phyloP scores from a whole-genome alignment of 2,888 invertebrate species.

The Rhagium mordax region DNA sequence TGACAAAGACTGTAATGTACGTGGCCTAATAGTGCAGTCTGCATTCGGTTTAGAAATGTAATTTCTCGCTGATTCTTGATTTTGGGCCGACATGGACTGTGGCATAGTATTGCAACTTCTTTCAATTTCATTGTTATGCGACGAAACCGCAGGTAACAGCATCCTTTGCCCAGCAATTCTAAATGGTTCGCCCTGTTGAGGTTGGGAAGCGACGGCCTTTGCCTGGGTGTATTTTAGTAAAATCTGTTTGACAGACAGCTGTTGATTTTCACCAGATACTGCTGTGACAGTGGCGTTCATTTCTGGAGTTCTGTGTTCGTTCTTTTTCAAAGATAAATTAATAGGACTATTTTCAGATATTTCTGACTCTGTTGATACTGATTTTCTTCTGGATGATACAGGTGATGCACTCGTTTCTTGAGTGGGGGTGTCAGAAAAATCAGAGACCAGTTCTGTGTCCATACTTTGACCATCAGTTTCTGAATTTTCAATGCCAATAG shows the following conservation, averaged over 20 bases:
- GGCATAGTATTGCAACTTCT: too few relatives aligned
- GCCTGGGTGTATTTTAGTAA: neutral
- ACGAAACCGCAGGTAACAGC: too few relatives aligned
- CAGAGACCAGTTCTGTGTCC: neutral
- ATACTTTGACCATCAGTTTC: neutral
- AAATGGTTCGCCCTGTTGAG: neutral
- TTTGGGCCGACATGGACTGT: neutral
- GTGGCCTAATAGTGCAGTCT: too few relatives aligned
- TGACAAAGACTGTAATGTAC: too few relatives aligned
- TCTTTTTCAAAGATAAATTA: constrained; percentile 11
- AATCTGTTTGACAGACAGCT: too few relatives aligned
- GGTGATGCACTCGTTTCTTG: neutral
- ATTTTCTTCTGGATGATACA: neutral
- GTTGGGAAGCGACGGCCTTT: neutral
- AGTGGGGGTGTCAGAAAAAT: neutral
- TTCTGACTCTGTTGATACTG: neutral
- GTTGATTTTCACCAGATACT: too few relatives aligned
- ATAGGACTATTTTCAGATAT: neutral
- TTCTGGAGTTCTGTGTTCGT: neutral
- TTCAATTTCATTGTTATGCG: too few relatives aligned
- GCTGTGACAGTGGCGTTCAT: too few relatives aligned
- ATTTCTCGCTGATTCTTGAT: neutral
- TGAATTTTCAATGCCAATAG: constrained; percentile 20
- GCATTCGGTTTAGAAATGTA: neutral
- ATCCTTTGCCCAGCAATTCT: neutral